Evolutionary conservation across 2,113 vertebrate species (phyloP).

Genomic region (Sander vitreus): DNA sequence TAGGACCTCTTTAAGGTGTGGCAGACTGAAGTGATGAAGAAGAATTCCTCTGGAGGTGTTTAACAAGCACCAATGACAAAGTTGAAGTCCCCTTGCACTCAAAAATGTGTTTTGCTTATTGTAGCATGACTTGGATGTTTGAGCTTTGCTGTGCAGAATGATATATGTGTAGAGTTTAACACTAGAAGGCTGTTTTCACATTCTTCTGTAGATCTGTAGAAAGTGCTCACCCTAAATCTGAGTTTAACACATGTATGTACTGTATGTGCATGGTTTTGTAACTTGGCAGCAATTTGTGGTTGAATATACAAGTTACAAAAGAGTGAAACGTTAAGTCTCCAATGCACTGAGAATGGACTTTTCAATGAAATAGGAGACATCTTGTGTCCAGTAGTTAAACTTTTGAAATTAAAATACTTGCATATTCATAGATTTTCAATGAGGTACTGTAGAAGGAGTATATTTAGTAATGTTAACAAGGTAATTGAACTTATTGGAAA

Average conservation of each 20-base stretch:
- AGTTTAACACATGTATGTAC: neutral
- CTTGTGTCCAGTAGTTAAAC: no score
- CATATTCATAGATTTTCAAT: neutral
- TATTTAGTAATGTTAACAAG: neutral
- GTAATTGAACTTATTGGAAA: neutral
- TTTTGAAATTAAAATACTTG: neutral
- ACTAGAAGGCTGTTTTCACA: neutral
- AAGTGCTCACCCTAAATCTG: neutral
- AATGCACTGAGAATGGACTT: neutral
- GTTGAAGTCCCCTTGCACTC: neutral
- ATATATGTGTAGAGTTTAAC: neutral
- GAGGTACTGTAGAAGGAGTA: neutral
- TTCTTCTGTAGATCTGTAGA: neutral
- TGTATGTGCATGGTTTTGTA: neutral
- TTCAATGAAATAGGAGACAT: neutral
- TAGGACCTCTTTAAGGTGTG: constrained; percentile 21
- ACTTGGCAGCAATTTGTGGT: neutral
- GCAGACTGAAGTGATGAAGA: constrained; percentile 19
- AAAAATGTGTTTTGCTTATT: neutral
- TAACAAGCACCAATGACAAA: neutral
- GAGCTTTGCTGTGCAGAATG: neutral
- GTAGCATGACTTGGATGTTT: neutral
- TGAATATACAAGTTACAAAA: neutral
- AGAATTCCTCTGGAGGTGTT: constrained; percentile 1
- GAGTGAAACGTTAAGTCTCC: neutral